Evolutionary conservation across 2,888 invertebrate species (phyloP).

Genomic region (Aphidius colemani): DNA sequence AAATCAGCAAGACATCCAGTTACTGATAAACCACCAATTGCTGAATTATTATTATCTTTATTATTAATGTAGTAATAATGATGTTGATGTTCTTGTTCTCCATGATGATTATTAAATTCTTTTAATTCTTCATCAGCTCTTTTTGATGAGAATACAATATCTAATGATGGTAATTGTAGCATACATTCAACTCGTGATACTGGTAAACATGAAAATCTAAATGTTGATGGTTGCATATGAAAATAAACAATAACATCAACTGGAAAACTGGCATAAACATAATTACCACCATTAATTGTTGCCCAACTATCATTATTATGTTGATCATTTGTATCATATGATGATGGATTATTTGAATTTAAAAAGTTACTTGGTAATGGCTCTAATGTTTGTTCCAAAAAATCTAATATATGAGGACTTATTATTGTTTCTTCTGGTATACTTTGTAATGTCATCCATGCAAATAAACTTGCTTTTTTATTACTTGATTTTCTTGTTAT

Average conservation of each 20-base stretch:
- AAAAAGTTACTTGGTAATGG: slow-evolving; percentile 77
- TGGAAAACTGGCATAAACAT: slow-evolving; percentile 92
- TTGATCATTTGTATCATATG: too few species aligned
- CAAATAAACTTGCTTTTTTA: slow-evolving; percentile 89
- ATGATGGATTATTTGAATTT: slow-evolving; percentile 49
- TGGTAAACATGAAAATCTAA: slow-evolving; percentile 91
- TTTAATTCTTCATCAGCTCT: slow-evolving; percentile 75
- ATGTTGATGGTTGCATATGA: slow-evolving; percentile 96
- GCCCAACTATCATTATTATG: slow-evolving; percentile 40
- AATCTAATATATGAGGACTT: slow-evolving; percentile 95
- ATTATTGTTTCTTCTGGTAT: slow-evolving; percentile 98
- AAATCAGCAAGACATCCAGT: slow-evolving; percentile 97
- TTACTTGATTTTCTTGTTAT: slow-evolving; percentile 66
- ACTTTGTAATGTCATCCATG: slow-evolving; percentile 95
- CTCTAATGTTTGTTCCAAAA: slow-evolving; percentile 94
- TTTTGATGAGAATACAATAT: slow-evolving; percentile 95
- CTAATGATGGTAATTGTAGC: slow-evolving; percentile 93
- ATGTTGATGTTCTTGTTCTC: neutral
- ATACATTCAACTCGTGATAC: slow-evolving; percentile 95
- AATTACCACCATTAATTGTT: slow-evolving; percentile 50
- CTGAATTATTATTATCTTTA: slow-evolving; percentile 62
- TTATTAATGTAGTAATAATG: too few species aligned
- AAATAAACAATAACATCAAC: slow-evolving; percentile 99
- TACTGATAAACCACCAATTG: slow-evolving; percentile 86
- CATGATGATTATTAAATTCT: slow-evolving; percentile 49